phyloP scores from a whole-genome alignment of 2,113 vertebrate species.

The Neolamprologus brichardi region DNA sequence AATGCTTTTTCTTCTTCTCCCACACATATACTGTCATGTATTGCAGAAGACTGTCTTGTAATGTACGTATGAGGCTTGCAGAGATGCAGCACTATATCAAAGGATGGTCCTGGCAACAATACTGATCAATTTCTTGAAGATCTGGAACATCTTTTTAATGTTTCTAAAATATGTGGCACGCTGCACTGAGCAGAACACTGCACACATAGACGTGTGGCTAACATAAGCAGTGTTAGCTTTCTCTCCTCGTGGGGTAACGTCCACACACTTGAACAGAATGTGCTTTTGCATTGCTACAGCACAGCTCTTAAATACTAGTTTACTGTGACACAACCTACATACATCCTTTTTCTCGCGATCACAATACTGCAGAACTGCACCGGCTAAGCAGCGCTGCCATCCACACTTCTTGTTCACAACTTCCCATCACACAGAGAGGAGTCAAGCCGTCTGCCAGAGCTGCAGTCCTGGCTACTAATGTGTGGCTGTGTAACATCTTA shows the following conservation, averaged over 20 bases:
- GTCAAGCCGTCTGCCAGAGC: not conserved
- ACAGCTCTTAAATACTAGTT: not conserved
- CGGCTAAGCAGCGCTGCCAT: not conserved
- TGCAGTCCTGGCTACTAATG: not conserved
- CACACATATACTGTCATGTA: not conserved
- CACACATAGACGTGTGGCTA: not conserved
- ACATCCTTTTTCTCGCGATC: not conserved
- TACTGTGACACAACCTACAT: not conserved
- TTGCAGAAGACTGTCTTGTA: not conserved
- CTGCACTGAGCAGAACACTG: not conserved
- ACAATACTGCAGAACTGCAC: not conserved
- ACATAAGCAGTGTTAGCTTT: not conserved
- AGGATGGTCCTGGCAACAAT: not conserved
- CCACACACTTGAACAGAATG: not conserved
- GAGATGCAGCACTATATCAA: not conserved
- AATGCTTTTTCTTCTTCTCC: not conserved
- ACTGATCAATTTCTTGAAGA: not conserved
- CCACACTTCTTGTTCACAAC: not conserved
- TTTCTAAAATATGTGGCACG: not conserved
- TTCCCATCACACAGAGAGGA: not conserved
- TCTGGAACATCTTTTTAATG: not conserved
- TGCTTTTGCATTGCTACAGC: not conserved
- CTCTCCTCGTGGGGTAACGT: not conserved
- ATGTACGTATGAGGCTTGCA: not conserved
- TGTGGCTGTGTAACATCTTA: not conserved